These are phyloP conservation scores for Eilema griseolum DNA, from an alignment of 2,888 invertebrate genomes.

Conservation along the genomic window DNA sequence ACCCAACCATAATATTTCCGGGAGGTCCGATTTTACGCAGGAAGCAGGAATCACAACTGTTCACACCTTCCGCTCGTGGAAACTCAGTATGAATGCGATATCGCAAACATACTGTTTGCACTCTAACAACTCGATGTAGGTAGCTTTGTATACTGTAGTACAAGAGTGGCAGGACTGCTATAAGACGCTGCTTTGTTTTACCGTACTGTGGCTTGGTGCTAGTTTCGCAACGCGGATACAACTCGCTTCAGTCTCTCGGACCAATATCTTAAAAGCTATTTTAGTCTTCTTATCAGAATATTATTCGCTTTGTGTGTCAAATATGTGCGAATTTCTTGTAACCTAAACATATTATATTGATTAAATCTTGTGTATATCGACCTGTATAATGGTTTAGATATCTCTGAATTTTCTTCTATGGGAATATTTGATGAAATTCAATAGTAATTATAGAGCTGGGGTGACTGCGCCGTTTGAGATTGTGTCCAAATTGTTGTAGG, in stretches of 20 bases:
- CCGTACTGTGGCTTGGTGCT: constrained; percentile 86
- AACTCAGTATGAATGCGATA: too few relatives aligned
- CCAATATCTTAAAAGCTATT: constrained; percentile 82
- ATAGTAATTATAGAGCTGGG: constrained; percentile 68
- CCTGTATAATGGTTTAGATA: constrained; percentile 86
- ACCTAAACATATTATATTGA: constrained; percentile 79
- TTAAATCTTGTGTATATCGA: constrained; percentile 84
- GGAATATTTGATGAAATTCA: constrained; percentile 76
- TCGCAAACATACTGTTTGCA: constrained; percentile 24
- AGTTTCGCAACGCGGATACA: constrained; percentile 77
- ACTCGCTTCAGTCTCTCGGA: constrained; percentile 86
- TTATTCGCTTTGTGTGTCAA: constrained; percentile 87
- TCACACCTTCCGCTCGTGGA: too few relatives aligned
- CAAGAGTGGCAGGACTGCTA: constrained; percentile 51
- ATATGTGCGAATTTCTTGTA: constrained; percentile 85
- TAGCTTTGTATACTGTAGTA: constrained; percentile 72
- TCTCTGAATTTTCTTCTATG: constrained; percentile 79
- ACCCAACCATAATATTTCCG: too few relatives aligned
- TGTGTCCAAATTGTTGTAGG: constrained; percentile 83
- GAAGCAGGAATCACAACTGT: too few relatives aligned
- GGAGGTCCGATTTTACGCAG: too few relatives aligned
- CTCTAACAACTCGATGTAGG: constrained; percentile 42
- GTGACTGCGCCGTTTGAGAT: constrained; percentile 72
- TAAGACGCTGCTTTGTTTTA: constrained; percentile 67
- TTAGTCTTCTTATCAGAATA: constrained; percentile 79